Conservation (phyloP, 2,888 invertebrate species). For the Drosophila hamatofila region DNA sequence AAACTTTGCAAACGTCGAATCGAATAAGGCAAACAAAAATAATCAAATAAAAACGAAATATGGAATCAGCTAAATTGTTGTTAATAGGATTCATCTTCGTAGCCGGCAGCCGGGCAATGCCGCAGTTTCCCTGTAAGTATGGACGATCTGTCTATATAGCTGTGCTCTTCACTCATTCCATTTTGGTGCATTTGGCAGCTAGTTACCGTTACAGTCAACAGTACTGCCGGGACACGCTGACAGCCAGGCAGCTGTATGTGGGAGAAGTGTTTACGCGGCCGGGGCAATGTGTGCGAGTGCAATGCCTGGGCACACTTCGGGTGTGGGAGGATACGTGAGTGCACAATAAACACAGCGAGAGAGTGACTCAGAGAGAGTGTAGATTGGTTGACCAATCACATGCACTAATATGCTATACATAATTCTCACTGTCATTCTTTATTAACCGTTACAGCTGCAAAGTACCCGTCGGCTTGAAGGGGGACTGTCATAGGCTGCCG, state of each 20-base stretch:
- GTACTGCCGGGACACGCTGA: conserved; percentile 76
- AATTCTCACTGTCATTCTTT: not conserved
- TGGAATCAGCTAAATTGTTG: conserved; percentile 17
- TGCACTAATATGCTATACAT: not conserved
- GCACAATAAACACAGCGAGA: not conserved
- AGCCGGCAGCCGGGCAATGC: conserved; percentile 22
- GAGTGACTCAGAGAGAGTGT: not conserved
- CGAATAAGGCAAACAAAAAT: conserved; percentile 5
- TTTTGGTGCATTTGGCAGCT: conserved; percentile 12
- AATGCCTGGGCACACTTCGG: conserved; percentile 80
- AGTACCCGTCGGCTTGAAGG: conserved; percentile 68
- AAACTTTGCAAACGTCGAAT: conserved; percentile 70
- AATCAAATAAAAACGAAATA: conserved; percentile 12
- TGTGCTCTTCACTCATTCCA: conserved; percentile 5
- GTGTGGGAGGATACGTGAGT: conserved; percentile 84
- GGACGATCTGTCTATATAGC: not conserved
- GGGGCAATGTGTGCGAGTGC: conserved; percentile 81
- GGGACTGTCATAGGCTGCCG: conserved; percentile 72
- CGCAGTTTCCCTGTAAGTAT: conserved; percentile 26
- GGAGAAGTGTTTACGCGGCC: conserved; percentile 82
- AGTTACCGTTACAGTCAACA: conserved; percentile 37
- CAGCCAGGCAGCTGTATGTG: conserved; percentile 79
- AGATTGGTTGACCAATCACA: not conserved
- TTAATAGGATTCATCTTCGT: conserved; percentile 15
- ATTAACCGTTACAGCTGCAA: conserved; percentile 72